Conservation (phyloP, 2,797 vertebrate genomes). For the Gallinago solitaria region DNA sequence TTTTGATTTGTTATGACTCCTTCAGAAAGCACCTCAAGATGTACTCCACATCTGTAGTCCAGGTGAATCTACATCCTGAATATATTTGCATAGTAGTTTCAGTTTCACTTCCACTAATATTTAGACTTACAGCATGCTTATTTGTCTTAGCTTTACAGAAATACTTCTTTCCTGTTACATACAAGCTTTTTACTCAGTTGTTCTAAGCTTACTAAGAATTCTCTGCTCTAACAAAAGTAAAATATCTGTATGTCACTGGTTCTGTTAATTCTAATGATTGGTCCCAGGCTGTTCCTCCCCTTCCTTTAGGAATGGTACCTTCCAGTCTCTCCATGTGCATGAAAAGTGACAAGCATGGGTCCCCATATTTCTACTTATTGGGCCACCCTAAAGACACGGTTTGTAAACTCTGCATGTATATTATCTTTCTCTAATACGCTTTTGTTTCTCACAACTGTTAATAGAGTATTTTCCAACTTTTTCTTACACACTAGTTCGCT, state of each 20-base stretch:
- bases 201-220: constrained; percentile 83
- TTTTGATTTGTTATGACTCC: constrained; percentile 23
- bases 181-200: constrained; percentile 75
- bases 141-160: constrained; percentile 71
- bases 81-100: constrained; percentile 30
- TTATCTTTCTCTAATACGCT: constrained; percentile 82
- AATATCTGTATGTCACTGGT: constrained; percentile 89
- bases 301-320: constrained; percentile 99
- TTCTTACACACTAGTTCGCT: constrained; percentile 49
- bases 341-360: constrained; percentile 99
- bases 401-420: constrained; percentile 95
- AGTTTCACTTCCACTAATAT: constrained; percentile 75
- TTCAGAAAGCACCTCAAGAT: constrained; percentile 73
- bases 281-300: constrained; percentile 99
- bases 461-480: constrained; percentile 54
- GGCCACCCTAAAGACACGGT: constrained; percentile 99
- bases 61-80: constrained; percentile 33
- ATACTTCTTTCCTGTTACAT: constrained; percentile 73
- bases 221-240: constrained; percentile 87
- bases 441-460: constrained; percentile 71
- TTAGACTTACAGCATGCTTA: constrained; percentile 77
- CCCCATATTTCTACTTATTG: constrained; percentile 99
- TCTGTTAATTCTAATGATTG: constrained; percentile 99
- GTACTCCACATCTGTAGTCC: constrained; percentile 52
- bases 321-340: constrained; percentile 99